Evolutionary conservation across 2,113 vertebrate species (phyloP).

Genomic region (Phyllopteryx taeniolatus): DNA sequence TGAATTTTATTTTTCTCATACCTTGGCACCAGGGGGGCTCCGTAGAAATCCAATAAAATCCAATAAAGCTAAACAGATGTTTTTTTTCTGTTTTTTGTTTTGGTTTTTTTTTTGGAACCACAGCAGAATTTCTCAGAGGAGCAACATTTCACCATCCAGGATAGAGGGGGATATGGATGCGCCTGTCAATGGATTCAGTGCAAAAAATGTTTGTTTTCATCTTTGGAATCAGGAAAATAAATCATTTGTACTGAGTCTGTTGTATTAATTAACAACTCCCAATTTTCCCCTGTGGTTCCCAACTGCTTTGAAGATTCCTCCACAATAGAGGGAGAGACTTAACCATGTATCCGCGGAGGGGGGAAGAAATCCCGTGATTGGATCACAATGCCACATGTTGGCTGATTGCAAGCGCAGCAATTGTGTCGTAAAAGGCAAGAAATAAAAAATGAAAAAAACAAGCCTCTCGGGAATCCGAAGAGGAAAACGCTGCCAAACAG

Average conservation of each 20-base stretch:
- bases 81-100: slow-evolving; percentile 17
- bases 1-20: too few relatives aligned
- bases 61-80: slow-evolving; percentile 24
- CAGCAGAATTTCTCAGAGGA: slow-evolving; percentile 45
- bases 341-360: slow-evolving; percentile 61
- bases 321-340: slow-evolving; percentile 67
- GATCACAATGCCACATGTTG: slow-evolving; percentile 71
- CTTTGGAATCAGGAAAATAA: slow-evolving; percentile 59
- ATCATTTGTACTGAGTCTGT: slow-evolving; percentile 51
- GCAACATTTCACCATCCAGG: slow-evolving; percentile 57
- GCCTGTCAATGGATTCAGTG: slow-evolving; percentile 62
- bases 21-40: too few relatives aligned
- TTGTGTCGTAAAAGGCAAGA: slow-evolving; percentile 59
- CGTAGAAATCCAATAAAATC: slow-evolving; percentile 59
- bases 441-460: slow-evolving; percentile 50
- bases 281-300: slow-evolving; percentile 63
- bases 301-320: slow-evolving; percentile 66
- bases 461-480: slow-evolving; percentile 63
- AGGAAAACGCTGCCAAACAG: slow-evolving; percentile 67
- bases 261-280: slow-evolving; percentile 70
- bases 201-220: slow-evolving; percentile 43
- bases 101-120: slow-evolving; percentile 26
- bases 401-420: slow-evolving; percentile 64
- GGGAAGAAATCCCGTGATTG: slow-evolving; percentile 52
- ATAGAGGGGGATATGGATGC: slow-evolving; percentile 43